Conservation (phyloP, 2,113 vertebrate species). For the Trichechus manatus region DNA sequence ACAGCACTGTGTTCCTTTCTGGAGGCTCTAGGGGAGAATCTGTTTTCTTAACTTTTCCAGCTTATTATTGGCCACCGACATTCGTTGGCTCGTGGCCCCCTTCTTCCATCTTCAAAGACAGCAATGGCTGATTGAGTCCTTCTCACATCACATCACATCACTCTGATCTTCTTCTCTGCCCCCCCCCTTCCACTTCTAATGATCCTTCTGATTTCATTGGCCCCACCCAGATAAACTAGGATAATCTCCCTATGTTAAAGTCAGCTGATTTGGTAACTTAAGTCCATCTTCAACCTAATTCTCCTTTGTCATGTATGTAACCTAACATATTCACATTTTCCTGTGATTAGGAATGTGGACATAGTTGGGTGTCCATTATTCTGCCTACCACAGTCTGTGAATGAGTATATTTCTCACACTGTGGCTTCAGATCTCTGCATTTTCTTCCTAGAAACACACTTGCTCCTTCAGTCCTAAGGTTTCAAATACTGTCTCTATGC, state of each 20-base stretch:
- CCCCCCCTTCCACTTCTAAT: no score
- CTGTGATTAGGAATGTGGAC: no score
- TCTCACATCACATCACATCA: background rate
- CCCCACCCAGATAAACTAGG: background rate
- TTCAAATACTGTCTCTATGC: no score
- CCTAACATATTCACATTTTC: no score
- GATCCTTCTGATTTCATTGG: background rate
- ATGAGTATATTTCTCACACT: background rate
- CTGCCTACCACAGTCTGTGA: background rate
- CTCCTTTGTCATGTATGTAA: no score
- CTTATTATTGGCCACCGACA: no score
- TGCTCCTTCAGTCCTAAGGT: background rate
- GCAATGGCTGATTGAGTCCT: background rate
- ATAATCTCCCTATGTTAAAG: background rate
- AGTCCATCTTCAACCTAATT: background rate
- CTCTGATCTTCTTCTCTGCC: background rate
- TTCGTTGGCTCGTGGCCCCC: no score
- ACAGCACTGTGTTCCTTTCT: no score
- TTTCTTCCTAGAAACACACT: background rate
- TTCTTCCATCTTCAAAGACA: no score
- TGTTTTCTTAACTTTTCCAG: no score
- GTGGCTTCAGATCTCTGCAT: background rate
- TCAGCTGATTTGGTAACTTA: background rate
- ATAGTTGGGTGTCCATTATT: no score
- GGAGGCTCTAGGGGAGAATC: no score